Evolutionary conservation across 2,113 vertebrate genomes (phyloP).

Genomic region (Xiphias gladius): DNA sequence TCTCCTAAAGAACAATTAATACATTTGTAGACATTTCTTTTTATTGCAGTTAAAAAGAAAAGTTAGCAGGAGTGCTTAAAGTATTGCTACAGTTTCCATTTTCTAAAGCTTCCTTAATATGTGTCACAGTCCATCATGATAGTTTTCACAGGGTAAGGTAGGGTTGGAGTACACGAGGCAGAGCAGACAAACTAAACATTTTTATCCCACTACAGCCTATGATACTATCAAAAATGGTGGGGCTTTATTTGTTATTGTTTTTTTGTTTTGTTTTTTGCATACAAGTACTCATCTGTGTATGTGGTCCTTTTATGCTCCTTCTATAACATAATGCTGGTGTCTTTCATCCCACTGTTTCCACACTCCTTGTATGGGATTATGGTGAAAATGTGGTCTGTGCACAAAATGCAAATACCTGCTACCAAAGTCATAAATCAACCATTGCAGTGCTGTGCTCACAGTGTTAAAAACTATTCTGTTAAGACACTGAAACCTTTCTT

Average conservation of each 20-base stretch:
- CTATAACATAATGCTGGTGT: conserved; percentile 71
- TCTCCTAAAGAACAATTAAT: conserved; percentile 75
- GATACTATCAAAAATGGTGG: conserved; percentile 32
- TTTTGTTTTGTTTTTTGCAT: conserved; percentile 51
- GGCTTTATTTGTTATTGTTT: neutral
- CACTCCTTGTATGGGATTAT: conserved; percentile 11
- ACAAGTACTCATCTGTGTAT: conserved; percentile 46
- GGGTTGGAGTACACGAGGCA: conserved; percentile 51
- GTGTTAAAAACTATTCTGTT: conserved; percentile 58
- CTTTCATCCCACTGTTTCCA: conserved; percentile 46
- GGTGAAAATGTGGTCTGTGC: conserved; percentile 52
- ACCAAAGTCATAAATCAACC: conserved; percentile 28
- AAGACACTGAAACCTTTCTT: conserved; percentile 57
- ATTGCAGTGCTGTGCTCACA: conserved; percentile 64
- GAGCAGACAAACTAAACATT: conserved; percentile 59
- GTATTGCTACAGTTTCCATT: conserved; percentile 85
- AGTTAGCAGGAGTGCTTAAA: conserved; percentile 79
- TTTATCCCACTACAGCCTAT: conserved; percentile 41
- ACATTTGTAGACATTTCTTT: conserved; percentile 80
- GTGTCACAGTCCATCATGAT: conserved; percentile 52
- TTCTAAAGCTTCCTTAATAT: conserved; percentile 58
- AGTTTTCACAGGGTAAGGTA: conserved; percentile 58
- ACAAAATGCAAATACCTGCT: conserved; percentile 50
- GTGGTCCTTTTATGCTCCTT: conserved; percentile 57
- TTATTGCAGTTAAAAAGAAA: conserved; percentile 86